Evolutionary conservation across 2,113 vertebrate genomes (phyloP), one percentile per base, ranked within the genome.

Genomic region (Centropristis striata): DNA sequence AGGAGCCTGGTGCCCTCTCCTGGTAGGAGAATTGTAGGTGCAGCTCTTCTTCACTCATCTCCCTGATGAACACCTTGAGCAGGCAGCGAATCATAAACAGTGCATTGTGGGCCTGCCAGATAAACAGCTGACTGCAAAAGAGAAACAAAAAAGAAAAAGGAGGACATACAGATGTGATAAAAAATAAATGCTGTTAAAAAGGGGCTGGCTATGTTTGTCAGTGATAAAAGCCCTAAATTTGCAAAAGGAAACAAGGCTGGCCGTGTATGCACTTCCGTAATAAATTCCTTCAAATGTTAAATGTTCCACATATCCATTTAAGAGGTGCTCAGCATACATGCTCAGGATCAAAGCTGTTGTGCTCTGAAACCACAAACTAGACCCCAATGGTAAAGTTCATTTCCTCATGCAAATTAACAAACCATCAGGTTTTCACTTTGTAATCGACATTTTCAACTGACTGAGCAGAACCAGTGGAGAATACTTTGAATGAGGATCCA

Each of bases 81-180:
- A 99, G 91, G 89, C 96, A 98, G 92, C 97, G 97, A 84, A 99
- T 97, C 88, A 99, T 97, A 81, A 99, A 98, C 67, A 99, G 90
- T 8, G 98, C 97, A 18, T 99, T 99, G 94, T 99, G 97, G 74
- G 98, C 97, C 90, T 99, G 98, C 98, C 98, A 99, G 86, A 99
- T 99, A 75, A 99, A 99, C 88, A 99, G 93, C 90, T 99, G 98
- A 94, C 98, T 99, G 81, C 11, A 82, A 93, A 86, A 67, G 32
- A 75, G 32, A 84, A 55, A 36, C 65, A 70, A 84, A 53, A 27
- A 71, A 63, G 28, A 78, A 63, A 81, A 49, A 59, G 25, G 47
- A 5, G 37, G 14, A 51, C 5, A 11, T 0, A 27, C 8, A 39
- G 39, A 46, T 12, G 70, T 21, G 61, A 59, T 5, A 1, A 21